Percentiles rank a stretch among this genome's conserved stretches.
Evolutionary conservation across 2,797 vertebrate genomes (phyloP).

Genomic region (Buphagus erythrorhynchus): DNA sequence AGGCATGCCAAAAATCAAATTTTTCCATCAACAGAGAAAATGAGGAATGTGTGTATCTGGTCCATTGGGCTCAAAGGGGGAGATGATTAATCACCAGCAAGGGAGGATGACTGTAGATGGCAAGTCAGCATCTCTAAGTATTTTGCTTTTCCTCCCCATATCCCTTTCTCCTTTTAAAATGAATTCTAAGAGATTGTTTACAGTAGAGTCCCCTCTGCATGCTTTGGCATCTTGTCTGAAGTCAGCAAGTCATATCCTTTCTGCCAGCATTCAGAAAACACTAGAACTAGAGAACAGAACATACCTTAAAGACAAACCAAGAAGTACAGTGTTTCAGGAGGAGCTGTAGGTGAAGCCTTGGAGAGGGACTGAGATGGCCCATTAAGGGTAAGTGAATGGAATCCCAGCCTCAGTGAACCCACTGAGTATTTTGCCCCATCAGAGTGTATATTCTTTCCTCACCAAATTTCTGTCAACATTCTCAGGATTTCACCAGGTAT

Average conservation of each 20-base stretch:
- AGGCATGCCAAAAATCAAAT: conserved; percentile 37
- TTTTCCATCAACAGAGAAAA: conserved; percentile 18
- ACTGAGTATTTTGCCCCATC: background rate
- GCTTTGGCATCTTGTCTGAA: conserved; percentile 14
- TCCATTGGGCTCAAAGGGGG: background rate
- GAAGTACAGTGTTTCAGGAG: background rate
- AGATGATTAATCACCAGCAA: conserved; percentile 13
- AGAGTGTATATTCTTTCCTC: background rate
- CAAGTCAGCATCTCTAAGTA: conserved; percentile 40
- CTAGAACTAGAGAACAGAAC: background rate
- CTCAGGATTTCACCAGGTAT: background rate
- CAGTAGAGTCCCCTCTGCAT: background rate
- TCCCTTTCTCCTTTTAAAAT: conserved; percentile 12
- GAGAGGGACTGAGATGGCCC: background rate
- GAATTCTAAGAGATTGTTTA: conserved; percentile 22
- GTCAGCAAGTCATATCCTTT: conserved; percentile 8
- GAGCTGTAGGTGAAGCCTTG: background rate
- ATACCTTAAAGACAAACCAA: background rate
- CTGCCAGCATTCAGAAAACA: background rate
- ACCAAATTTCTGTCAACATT: background rate
- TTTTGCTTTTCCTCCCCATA: conserved; percentile 44
- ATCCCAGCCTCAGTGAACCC: background rate
- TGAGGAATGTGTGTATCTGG: conserved; percentile 54
- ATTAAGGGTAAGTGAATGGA: background rate
- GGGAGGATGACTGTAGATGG: conserved; percentile 42